phyloP scores from a whole-genome alignment of 2,113 vertebrate species.

The Piprites chloris region DNA sequence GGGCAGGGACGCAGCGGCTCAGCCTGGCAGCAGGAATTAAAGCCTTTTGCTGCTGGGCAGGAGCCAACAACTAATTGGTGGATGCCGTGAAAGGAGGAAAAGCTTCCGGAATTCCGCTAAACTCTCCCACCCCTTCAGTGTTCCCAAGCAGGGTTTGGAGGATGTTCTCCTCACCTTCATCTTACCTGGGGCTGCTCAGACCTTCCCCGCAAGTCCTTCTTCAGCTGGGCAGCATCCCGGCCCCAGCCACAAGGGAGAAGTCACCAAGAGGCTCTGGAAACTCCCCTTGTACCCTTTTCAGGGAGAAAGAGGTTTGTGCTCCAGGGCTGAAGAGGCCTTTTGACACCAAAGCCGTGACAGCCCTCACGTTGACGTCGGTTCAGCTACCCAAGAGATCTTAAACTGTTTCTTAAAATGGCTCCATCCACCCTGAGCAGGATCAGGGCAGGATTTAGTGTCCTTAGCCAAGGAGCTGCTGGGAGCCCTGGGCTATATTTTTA shows the following conservation, averaged over 20 bases:
- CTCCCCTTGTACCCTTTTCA: not conserved
- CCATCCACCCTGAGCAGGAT: slow-evolving; percentile 48
- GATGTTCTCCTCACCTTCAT: not conserved
- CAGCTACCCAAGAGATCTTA: not conserved
- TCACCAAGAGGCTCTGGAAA: accelerated
- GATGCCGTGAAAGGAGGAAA: accelerated
- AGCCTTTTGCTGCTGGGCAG: accelerated
- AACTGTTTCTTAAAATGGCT: slow-evolving; percentile 56
- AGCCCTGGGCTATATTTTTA: not conserved
- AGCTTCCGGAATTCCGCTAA: accelerated
- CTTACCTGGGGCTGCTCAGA: not conserved
- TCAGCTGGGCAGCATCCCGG: not conserved
- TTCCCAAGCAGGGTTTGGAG: not conserved
- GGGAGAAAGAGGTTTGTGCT: not conserved
- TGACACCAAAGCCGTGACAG: slow-evolving; percentile 7
- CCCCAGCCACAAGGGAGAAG: not conserved
- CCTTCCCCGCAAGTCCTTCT: not conserved
- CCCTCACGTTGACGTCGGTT: not conserved
- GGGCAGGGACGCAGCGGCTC: not conserved
- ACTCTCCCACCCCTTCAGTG: not conserved
- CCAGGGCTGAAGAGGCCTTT: not conserved
- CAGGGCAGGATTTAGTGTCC: slow-evolving; percentile 44
- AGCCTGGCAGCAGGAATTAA: not conserved
- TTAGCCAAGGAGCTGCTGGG: not conserved
- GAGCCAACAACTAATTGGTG: not conserved